Evolutionary conservation across 2,888 invertebrate genomes (phyloP).

Genomic region (Carcina quercana): DNA sequence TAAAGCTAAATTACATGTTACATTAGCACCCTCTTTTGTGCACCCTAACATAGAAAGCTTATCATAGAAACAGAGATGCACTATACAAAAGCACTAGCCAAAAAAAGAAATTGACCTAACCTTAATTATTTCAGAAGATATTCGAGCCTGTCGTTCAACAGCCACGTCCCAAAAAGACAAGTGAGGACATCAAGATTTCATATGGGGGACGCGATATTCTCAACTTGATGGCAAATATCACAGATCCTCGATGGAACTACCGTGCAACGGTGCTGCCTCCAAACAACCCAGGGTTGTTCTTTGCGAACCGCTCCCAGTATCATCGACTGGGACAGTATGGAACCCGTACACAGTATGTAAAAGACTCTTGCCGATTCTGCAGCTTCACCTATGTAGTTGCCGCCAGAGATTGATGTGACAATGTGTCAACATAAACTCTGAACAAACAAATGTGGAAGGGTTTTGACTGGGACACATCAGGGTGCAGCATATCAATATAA

Average conservation of each 20-base stretch:
- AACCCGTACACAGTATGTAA: constrained; percentile 73
- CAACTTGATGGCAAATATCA: constrained; percentile 73
- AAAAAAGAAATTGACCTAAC: too few species aligned
- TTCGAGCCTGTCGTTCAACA: constrained; percentile 60
- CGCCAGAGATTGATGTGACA: constrained; percentile 58
- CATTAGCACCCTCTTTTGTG: too few species aligned
- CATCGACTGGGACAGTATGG: constrained; percentile 73
- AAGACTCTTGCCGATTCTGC: constrained; percentile 65
- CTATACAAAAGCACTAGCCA: too few species aligned
- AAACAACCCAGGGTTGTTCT: constrained; percentile 72
- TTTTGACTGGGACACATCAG: constrained; percentile 62
- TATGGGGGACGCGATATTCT: constrained; percentile 74
- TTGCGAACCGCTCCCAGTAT: constrained; percentile 77
- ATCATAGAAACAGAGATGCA: too few species aligned
- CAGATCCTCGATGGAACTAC: constrained; percentile 70
- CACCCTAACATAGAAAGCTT: too few species aligned
- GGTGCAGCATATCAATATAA: constrained; percentile 49
- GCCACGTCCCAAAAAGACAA: constrained; percentile 52
- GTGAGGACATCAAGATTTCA: constrained; percentile 54
- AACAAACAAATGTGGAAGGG: constrained; percentile 50
- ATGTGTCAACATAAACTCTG: constrained; percentile 38
- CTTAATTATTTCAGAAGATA: constrained; percentile 50
- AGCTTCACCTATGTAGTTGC: constrained; percentile 68
- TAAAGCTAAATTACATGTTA: too few species aligned
- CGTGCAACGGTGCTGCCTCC: constrained; percentile 70